These are phyloP conservation scores for Tromatobia lineatoria DNA, from an alignment of 2,888 invertebrate species.

Conservation along the genomic window DNA sequence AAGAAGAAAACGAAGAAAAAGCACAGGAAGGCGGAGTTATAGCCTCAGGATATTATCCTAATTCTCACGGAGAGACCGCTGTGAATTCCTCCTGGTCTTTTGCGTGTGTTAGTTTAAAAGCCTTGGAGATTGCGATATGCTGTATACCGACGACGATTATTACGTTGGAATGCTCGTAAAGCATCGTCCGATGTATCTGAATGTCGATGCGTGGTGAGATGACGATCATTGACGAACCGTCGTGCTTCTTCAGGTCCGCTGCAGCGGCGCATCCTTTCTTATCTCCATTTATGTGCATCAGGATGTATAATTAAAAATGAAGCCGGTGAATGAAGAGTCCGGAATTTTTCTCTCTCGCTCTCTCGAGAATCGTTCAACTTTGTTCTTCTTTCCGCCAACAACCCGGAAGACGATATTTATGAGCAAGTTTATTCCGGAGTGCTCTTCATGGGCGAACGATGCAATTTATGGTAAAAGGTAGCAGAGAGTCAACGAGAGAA, in stretches of 20 bases:
- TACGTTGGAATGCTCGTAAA: conserved; percentile 59
- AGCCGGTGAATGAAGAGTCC: conserved; percentile 34
- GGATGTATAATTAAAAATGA: conserved; percentile 62
- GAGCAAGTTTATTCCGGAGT: conserved; percentile 63
- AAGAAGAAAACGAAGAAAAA: conserved; percentile 58
- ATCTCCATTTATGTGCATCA: conserved; percentile 39
- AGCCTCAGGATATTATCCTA: conserved; percentile 73
- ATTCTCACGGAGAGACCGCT: conserved; percentile 71
- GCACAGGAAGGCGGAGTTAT: conserved; percentile 72
- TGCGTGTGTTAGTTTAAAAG: conserved; percentile 33
- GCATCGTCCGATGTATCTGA: conserved; percentile 49
- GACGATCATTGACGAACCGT: conserved; percentile 31
- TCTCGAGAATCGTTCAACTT: conserved; percentile 19
- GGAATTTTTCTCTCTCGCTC: neutral
- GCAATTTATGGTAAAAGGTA: conserved; percentile 61
- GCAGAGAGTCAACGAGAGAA: conserved; percentile 1
- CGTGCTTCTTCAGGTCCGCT: neutral
- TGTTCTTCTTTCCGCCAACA: conserved; percentile 28
- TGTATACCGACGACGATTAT: conserved; percentile 52
- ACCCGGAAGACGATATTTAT: conserved; percentile 67
- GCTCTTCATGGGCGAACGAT: conserved; percentile 57
- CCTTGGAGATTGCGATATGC: conserved; percentile 50
- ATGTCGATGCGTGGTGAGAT: conserved; percentile 24
- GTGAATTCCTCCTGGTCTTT: conserved; percentile 52
- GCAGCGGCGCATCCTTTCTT: conserved; percentile 41